Conservation (phyloP, 2,888 invertebrate species). For the Eupithecia dodoneata region DNA sequence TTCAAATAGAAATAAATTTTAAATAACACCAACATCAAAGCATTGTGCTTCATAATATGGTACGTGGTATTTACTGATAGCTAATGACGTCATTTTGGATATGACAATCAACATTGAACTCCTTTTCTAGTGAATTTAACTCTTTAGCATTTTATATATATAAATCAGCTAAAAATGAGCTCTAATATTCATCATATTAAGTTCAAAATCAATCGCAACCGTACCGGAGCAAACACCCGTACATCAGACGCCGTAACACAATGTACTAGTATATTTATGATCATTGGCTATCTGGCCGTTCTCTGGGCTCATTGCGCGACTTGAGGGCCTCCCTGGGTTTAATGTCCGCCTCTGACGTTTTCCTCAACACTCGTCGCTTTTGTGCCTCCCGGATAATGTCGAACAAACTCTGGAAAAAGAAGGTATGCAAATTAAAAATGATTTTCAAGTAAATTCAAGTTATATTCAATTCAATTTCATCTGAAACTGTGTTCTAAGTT, state of each 20-base stretch:
- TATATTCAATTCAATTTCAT: no score
- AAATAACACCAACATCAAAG: neutral
- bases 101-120: no score
- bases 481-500: no score
- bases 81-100: no score
- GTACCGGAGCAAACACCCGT: constrained; percentile 8
- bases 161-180: neutral
- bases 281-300: constrained; percentile 75
- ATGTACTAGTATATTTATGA: constrained; percentile 40
- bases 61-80: neutral
- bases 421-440: neutral
- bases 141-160: neutral
- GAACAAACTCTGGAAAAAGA: constrained; percentile 74
- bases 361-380: constrained; percentile 71
- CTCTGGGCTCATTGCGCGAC: constrained; percentile 58
- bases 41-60: neutral
- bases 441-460: no score
- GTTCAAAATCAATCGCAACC: constrained; percentile 19
- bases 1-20: neutral
- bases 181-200: neutral
- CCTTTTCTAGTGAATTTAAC: neutral
- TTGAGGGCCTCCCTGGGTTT: constrained; percentile 64
- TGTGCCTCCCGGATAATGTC: constrained; percentile 78
- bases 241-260: constrained; percentile 30
- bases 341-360: constrained; percentile 57